These are phyloP conservation scores for Spicauda simplicius DNA, from an alignment of 2,888 invertebrate species.

Conservation along the genomic window DNA sequence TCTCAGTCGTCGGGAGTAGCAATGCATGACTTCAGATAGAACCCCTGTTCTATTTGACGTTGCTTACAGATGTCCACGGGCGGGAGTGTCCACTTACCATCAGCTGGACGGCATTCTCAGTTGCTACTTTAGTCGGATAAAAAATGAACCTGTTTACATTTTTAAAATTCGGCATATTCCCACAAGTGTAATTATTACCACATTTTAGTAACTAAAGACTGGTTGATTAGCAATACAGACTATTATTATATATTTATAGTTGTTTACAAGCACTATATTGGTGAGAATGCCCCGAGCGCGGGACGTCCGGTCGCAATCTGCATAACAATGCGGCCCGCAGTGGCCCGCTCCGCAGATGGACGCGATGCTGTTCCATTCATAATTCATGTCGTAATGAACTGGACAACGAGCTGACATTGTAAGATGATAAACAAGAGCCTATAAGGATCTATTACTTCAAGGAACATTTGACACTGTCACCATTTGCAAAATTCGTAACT, in stretches of 20 bases:
- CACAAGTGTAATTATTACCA: background rate
- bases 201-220: background rate
- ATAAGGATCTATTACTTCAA: background rate
- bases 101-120: too few species aligned
- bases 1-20: too few species aligned
- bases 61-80: too few species aligned
- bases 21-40: too few species aligned
- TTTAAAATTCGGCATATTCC: too few species aligned
- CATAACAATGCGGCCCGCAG: constrained; percentile 78
- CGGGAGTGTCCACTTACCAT: too few species aligned
- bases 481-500: too few species aligned
- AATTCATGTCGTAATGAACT: constrained; percentile 81
- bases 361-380: constrained; percentile 78
- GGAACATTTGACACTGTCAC: background rate
- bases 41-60: too few species aligned
- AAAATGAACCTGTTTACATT: too few species aligned
- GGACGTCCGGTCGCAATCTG: constrained; percentile 79
- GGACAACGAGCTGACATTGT: constrained; percentile 45
- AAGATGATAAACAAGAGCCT: constrained; percentile 40
- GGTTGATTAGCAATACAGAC: constrained; percentile 17
- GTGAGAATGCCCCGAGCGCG: constrained; percentile 58
- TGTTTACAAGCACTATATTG: constrained; percentile 70
- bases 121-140: too few species aligned
- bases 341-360: constrained; percentile 73
- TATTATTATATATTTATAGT: constrained; percentile 38